These are phyloP conservation scores for Neodiprion virginianus DNA, from an alignment of 1,140 invertebrate genomes.

Conservation along the genomic window DNA sequence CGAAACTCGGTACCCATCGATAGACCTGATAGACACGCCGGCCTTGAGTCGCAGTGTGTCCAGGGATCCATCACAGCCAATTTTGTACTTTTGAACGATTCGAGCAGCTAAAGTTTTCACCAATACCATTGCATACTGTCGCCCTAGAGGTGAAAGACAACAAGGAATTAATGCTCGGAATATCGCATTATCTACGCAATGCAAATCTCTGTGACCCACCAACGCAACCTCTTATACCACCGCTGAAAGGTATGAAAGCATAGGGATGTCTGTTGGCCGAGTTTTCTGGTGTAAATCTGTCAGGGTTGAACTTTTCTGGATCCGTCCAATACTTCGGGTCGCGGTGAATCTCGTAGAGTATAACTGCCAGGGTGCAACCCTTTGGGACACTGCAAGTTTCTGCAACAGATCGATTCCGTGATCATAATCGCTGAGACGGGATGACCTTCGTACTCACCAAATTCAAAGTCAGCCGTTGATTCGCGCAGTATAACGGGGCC, in stretches of 20 bases:
- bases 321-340: slow-evolving; percentile 65
- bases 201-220: slow-evolving; percentile 19
- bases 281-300: slow-evolving; percentile 68
- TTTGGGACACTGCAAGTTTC: slow-evolving; percentile 39
- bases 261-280: slow-evolving; percentile 52
- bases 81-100: slow-evolving; percentile 40
- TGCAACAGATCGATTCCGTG: neutral
- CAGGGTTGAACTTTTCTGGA: slow-evolving; percentile 71
- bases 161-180: neutral
- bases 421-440: neutral
- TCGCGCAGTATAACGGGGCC: slow-evolving; percentile 61
- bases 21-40: slow-evolving; percentile 33
- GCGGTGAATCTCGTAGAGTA: slow-evolving; percentile 52
- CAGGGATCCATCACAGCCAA: slow-evolving; percentile 16
- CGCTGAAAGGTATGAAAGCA: slow-evolving; percentile 68
- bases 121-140: slow-evolving; percentile 60
- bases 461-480: slow-evolving; percentile 23
- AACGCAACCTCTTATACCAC: slow-evolving; percentile 58
- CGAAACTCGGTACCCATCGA: slow-evolving; percentile 29
- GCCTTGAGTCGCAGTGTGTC: slow-evolving; percentile 29
- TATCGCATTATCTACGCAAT: neutral
- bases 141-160: slow-evolving; percentile 41
- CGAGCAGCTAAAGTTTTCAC: slow-evolving; percentile 55
- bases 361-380: slow-evolving; percentile 48
- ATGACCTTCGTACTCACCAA: slow-evolving; percentile 26